Evolutionary conservation across 2,888 invertebrate species (phyloP), one percentile per base, ranked within the genome.

Genomic region (Stramonita haemastoma): DNA sequence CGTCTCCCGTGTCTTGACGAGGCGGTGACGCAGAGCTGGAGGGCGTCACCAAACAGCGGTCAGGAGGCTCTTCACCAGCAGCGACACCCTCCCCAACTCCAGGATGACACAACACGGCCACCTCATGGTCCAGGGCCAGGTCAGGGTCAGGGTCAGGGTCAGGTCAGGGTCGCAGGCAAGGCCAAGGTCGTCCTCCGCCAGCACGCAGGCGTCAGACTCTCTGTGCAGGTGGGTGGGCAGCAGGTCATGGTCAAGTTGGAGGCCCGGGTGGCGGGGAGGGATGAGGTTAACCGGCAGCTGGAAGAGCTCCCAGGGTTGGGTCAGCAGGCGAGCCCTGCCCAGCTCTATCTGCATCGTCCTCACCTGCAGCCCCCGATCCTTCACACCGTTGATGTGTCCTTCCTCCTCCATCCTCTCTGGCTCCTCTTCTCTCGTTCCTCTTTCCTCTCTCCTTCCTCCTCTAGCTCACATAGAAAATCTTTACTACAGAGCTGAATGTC

Each of bases 321-420:
- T 26, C 70, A 89, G 46, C 66, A 89, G 73, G 36, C 89, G 84
- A 6, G 89, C 89, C 4, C 89, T 70, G 5, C 89, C 89, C 46
- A 89, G 57, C 77, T 89, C 70, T 32, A 89, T 89, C 89, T 89
- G 84, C 89, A 89, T 89, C 56, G 73, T 66, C 56, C 85, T 83
- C 85, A 73, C 56, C 13, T 85, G 70, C 32, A 77, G 46, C 56
- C 85, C 85, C 81, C 13, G 36, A 17, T 26, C 73, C 56, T 89
- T 89, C n/a, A 73, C 73, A 1, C 85, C 89, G 66, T 88, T 88
- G 66, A 81, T 73, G 8, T 73, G 70, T 15, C 70, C 73, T 0
- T 57, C 85, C 29, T 22, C 79, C 6, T 15, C 32, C 34, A 1
- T 34, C 22, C 79, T 8, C 79, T 34, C 79, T 34, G 34, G 0